Evolutionary conservation across 2,113 vertebrate genomes (phyloP), one percentile per base, ranked within the genome.

Genomic region (Oenanthe oenanthe): DNA sequence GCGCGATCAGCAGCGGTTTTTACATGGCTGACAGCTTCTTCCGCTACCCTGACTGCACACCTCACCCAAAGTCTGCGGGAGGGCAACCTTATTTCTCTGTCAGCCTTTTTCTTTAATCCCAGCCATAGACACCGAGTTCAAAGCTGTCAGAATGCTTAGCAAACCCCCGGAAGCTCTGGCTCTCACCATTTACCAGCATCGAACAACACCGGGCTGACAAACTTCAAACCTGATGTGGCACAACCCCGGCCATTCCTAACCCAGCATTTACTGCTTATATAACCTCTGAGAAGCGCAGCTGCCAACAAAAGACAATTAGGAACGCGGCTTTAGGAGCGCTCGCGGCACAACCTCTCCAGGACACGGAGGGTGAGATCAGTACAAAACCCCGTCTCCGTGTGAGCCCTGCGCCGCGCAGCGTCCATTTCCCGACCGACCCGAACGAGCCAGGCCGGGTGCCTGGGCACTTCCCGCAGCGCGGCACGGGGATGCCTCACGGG

Each of bases 181-280:
- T 42, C 77, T n/a, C 53, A 16, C 5, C 57, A 3, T 17, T 12
- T 3, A n/a, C 53, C 53, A 36, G 6, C 4, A 38, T 10, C 20
- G 17, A 60, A n/a, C 36, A 32, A 13, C 20, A 19, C 7, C 4
- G 1, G 1, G 12, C 42, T 32, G 38, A 45, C 63, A 67, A 77
- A 31, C 43, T 22, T 0, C 11, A 9, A 51, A 29, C 29, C 3
- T 53, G 22, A 51, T 3, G 48, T 34, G 5, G 7, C 38, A 13
- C 63, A 13, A 1, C 51, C 19, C 40, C 50, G 26, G 17, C 4
- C 6, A 8, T 10, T 38, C 7, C 25, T 6, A 43, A 17, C 26
- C 72, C 22, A 6, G 43, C 1, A 25, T 6, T 3, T 6, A 15
- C 0, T 3, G 57, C 61, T 78, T 58, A 45, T 7, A 19, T 36